Percentiles rank a stretch among this genome's conserved stretches.
Conservation (phyloP, 2,113 vertebrate species). For the Xiphorhynchus elegans region DNA sequence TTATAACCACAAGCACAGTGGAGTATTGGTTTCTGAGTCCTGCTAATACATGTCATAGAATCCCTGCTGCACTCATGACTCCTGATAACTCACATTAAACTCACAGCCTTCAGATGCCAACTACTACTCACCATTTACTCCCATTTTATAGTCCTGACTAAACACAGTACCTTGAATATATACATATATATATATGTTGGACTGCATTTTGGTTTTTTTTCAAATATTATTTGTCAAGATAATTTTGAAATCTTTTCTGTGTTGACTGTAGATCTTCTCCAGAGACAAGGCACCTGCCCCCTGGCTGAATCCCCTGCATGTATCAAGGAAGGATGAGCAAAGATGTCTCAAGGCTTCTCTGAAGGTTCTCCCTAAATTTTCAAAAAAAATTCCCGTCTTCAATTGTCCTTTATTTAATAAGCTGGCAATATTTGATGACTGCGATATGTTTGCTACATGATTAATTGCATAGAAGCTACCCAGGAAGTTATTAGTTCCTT, state of each 20-base stretch:
- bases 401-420: neutral
- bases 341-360: neutral
- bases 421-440: neutral
- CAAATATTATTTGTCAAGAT: neutral
- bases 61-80: neutral
- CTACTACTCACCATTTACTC: neutral
- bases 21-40: neutral
- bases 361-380: neutral
- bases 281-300: neutral
- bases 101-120: neutral
- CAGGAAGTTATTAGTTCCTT: neutral
- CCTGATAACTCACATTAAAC: neutral
- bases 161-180: neutral
- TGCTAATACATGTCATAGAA: neutral
- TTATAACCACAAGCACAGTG: neutral
- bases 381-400: neutral
- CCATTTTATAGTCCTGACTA: neutral
- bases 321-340: neutral
- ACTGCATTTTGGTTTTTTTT: neutral
- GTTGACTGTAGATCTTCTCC: neutral
- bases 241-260: neutral
- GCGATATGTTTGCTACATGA: neutral
- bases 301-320: neutral
- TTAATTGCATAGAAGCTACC: neutral
- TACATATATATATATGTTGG: neutral